Base-by-base conservation (phyloP, 2,888 invertebrate genomes). In the Sisyra terminalis region DNA sequence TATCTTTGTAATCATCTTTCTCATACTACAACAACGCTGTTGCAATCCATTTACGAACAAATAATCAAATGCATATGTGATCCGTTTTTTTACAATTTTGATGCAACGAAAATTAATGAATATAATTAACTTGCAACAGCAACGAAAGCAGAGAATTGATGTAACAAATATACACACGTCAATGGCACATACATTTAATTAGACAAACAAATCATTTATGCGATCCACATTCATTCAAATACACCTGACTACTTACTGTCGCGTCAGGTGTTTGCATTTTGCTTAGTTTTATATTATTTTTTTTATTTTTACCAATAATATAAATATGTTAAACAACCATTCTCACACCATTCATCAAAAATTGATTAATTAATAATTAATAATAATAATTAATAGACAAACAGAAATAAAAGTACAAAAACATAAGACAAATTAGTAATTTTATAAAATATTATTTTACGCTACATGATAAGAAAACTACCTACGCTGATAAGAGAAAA, bases 151-250 rank as follows among this genome's bases (percentile, higher is more conserved):
- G 24, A 24, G 24, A 24, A 7, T 7, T 24, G 24, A 24, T 24
- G 24, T 24, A 24, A 24, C 24, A 24, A 24, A 24, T 24, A 24
- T 24, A 24, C 24, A 43, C 45, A 45, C 45, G 42, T 41, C 38
- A 44, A 36, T 42, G 30, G 44, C 44, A 47, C 42, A 47, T 44
- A 45, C 46, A 42, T 42, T 29, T 45, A 45, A 40, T 47, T 44
- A 45, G 45, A 47, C 47, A 47, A 47, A 47, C 47, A 47, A 42
- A 34, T 40, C 47, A 47, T 31, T 36, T 38, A 17, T 39, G 38
- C 47, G 29, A 43, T 37, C 43, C 44, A 9, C 30, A 36, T 29
- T 29, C 45, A 37, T 24, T 16, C 29, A 37, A 35, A 31, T 10
- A 40, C 41, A 45, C 44, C 39, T 46, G 48, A 48, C 44, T 44